phyloP scores from a whole-genome alignment of 2,888 invertebrate species.

The Yponomeuta sedellus region DNA sequence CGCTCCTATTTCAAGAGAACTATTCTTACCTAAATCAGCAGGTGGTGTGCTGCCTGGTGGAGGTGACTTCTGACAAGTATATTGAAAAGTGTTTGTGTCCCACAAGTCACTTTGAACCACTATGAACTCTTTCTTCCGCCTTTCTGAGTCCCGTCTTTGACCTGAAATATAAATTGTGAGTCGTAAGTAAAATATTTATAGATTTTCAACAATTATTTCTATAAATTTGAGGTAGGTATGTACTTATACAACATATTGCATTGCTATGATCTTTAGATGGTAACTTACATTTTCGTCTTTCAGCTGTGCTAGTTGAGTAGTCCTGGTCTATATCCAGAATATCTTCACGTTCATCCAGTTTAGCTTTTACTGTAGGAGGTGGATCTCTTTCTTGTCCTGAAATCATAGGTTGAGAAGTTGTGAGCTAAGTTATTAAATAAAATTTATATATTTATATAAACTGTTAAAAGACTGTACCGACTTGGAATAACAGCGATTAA shows the following conservation, averaged over 20 bases:
- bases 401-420: constrained; percentile 15
- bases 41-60: constrained; percentile 24
- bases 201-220: neutral
- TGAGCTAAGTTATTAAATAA: neutral
- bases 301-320: constrained; percentile 48
- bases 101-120: constrained; percentile 81
- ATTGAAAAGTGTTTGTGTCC: constrained; percentile 80
- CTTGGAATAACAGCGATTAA: neutral
- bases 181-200: neutral
- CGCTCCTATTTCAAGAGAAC: no score
- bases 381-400: constrained; percentile 66
- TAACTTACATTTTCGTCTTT: constrained; percentile 45
- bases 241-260: no score
- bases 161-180: constrained; percentile 35
- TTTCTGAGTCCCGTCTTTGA: constrained; percentile 69
- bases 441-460: no score
- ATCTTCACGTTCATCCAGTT: constrained; percentile 59
- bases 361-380: constrained; percentile 42
- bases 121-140: constrained; percentile 76
- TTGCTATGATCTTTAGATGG: neutral
- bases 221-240: no score
- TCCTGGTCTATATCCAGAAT: constrained; percentile 63
- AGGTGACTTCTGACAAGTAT: constrained; percentile 66
- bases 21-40: constrained; percentile 29
- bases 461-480: neutral